Evolutionary conservation across 2,888 invertebrate genomes (phyloP), one percentile per base, ranked within the genome.

Genomic region (Octonoba sinensis): DNA sequence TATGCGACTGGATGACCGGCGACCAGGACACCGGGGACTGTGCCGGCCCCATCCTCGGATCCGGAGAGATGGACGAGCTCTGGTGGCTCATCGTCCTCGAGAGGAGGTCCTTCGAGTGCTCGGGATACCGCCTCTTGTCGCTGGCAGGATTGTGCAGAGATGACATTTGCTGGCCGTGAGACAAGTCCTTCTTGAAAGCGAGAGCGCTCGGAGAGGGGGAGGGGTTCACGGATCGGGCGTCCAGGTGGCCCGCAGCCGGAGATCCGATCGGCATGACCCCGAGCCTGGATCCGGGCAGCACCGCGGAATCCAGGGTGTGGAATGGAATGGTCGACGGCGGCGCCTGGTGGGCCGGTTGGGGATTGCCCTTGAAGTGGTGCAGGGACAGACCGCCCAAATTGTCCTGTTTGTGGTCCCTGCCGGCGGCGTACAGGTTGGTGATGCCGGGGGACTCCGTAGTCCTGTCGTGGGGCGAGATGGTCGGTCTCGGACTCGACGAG

Each of bases 361-460:
- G 84, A 46, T 72, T 69, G 46, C 36, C 69, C 57, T 83, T 77
- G 18, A 57, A 73, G 46, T 75, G 77, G n/a, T 79, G 59, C 20
- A 70, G 49, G 18, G 73, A 66, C 20, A 64, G 65, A 18, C 62
- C 65, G 3, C 66, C n/a, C 24, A 56, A 20, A 24, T 49, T 64
- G 8, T 79, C 84, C 15, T 60, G 18, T 36, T 75, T 79, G 46
- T 74, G 79, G 47, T 82, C 83, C 46, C 83, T 81, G 20, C 83
- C 82, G 57, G 82, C 76, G 57, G 71, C 71, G 67, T 91, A 88
- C 8, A 86, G 84, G 67, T 86, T 86, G 24, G 87, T 86, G 89
- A 91, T 92, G 13, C 64, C 81, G 15, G 84, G 85, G 59, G 84
- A 84, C 44, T 84, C 84, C 13, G 83, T 85, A 36, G 71, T 79